A percentile compares a stretch with the other conserved stretches of the same genome.
These are phyloP conservation scores for Shinisaurus crocodilurus DNA, from an alignment of 2,113 vertebrate genomes.

Conservation along the genomic window DNA sequence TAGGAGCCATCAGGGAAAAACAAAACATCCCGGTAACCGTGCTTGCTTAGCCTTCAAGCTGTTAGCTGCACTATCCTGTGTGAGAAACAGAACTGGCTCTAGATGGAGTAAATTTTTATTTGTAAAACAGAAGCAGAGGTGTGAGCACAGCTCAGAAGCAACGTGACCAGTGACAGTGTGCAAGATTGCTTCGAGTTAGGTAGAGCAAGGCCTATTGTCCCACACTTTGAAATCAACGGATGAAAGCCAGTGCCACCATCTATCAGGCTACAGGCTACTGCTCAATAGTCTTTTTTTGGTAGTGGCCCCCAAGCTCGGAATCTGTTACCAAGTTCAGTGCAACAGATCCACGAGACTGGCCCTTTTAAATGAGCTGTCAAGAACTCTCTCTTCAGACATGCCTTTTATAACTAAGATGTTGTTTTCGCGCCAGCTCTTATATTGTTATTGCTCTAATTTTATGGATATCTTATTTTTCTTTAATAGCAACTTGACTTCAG, in stretches of 20 bases:
- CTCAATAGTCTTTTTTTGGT: background rate
- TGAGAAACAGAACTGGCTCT: background rate
- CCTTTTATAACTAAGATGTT: background rate
- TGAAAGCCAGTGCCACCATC: too few species aligned
- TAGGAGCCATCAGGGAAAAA: background rate
- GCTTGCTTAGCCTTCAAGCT: background rate
- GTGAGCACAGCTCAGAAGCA: background rate
- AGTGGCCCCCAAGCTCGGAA: too few species aligned
- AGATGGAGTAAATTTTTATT: background rate
- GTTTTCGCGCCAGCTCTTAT: background rate
- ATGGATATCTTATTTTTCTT: background rate
- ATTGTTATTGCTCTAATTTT: background rate
- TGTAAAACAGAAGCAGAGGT: background rate
- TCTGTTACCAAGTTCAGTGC: too few species aligned
- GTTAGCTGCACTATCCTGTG: background rate
- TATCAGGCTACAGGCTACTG: background rate
- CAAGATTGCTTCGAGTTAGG: background rate
- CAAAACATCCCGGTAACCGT: background rate
- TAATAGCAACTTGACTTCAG: background rate
- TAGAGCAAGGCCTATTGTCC: background rate
- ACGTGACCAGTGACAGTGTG: background rate
- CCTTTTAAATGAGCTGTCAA: background rate
- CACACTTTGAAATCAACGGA: background rate
- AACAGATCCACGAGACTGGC: too few species aligned
- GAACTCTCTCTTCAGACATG: background rate